These are phyloP conservation scores for Chaenocephalus aceratus DNA, from an alignment of 2,113 vertebrate species.

Conservation along the genomic window DNA sequence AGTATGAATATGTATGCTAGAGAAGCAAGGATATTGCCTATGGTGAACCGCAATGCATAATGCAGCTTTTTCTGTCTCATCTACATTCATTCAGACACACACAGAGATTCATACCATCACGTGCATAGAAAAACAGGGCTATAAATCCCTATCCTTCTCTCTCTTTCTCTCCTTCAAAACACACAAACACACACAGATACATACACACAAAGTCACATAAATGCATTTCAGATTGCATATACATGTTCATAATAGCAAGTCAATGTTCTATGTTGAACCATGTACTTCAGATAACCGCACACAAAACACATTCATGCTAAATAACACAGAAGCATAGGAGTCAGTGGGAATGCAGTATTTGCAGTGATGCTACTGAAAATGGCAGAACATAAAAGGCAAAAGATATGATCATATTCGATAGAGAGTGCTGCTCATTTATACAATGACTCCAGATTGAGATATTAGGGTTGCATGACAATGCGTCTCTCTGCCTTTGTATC, in stretches of 20 bases:
- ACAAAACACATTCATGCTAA: constrained; percentile 61
- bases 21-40: constrained; percentile 82
- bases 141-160: constrained; percentile 64
- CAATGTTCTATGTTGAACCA: constrained; percentile 47
- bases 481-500: constrained; percentile 25
- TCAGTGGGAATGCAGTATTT: constrained; percentile 31
- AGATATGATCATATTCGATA: constrained; percentile 54
- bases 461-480: constrained; percentile 41
- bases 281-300: constrained; percentile 55
- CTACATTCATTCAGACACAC: constrained; percentile 80
- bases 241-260: constrained; percentile 53
- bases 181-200: too few relatives aligned
- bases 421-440: constrained; percentile 43
- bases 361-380: constrained; percentile 49
- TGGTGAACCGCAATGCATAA: constrained; percentile 85
- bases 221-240: constrained; percentile 52
- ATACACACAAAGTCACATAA: constrained; percentile 56
- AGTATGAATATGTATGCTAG: constrained; percentile 82
- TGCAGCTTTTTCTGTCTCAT: constrained; percentile 84
- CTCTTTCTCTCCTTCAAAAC: constrained; percentile 38
- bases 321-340: constrained; percentile 47
- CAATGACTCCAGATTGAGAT: constrained; percentile 54
- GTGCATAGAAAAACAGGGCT: constrained; percentile 66
- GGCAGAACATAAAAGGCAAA: constrained; percentile 45
- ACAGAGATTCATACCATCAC: constrained; percentile 69